Conservation (phyloP, 2,888 invertebrate genomes). For the Ophion costatus region DNA sequence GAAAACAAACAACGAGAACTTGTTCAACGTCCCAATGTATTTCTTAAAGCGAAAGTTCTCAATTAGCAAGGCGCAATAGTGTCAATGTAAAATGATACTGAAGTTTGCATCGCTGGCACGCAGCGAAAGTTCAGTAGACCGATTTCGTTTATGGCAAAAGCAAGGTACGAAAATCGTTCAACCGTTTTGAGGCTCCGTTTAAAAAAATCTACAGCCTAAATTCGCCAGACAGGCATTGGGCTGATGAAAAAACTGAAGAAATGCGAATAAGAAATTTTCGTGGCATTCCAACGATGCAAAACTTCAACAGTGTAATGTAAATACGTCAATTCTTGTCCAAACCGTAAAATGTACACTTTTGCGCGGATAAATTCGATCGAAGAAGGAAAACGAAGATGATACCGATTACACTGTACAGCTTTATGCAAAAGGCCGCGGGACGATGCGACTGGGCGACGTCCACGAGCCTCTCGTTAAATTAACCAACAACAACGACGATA, state of each 20-base stretch:
- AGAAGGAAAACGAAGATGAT: background rate
- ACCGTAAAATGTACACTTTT: background rate
- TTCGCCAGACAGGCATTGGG: too few species aligned
- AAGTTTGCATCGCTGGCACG: too few species aligned
- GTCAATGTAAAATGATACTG: too few species aligned
- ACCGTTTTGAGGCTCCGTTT: too few species aligned
- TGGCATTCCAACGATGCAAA: too few species aligned
- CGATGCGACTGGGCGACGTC: background rate
- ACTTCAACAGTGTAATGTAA: background rate
- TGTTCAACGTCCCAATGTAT: background rate
- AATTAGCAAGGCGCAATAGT: background rate
- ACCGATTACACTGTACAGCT: background rate
- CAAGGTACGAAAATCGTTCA: too few species aligned
- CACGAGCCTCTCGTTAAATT: slow-evolving; percentile 22
- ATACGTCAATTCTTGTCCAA: background rate
- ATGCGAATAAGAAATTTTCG: too few species aligned
- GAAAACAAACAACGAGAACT: too few species aligned
- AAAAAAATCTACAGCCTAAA: too few species aligned
- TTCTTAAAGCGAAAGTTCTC: background rate
- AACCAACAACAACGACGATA: slow-evolving; percentile 52
- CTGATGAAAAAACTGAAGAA: too few species aligned
- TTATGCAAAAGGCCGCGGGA: background rate
- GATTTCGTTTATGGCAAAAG: too few species aligned
- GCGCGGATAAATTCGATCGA: background rate
- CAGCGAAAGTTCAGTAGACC: too few species aligned